These are phyloP conservation scores for Sapayoa aenigma DNA, from an alignment of 2,113 vertebrate genomes.

Conservation along the genomic window DNA sequence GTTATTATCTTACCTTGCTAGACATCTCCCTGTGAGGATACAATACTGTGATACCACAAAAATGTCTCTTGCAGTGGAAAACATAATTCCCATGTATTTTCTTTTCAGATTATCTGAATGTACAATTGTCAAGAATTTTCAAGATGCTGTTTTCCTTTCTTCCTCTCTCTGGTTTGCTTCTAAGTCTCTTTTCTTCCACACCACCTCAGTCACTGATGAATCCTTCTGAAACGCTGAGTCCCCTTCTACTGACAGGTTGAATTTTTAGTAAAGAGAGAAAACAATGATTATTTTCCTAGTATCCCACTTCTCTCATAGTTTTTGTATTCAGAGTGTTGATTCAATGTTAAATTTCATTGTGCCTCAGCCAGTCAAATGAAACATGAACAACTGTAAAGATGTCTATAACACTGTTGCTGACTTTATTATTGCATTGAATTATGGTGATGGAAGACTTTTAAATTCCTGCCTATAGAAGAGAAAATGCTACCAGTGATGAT, in stretches of 20 bases:
- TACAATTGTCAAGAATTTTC: not conserved
- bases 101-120: not conserved
- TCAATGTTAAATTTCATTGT: not conserved
- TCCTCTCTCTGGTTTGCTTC: not conserved
- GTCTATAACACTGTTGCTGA: not conserved
- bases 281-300: not conserved
- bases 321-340: not conserved
- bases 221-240: not conserved
- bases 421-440: not conserved
- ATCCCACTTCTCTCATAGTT: not conserved
- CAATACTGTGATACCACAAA: not conserved
- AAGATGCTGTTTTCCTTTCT: not conserved
- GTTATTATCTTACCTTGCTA: not conserved
- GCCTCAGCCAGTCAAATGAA: not conserved
- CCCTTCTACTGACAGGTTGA: not conserved
- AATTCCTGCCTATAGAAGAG: not conserved
- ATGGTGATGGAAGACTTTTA: not conserved
- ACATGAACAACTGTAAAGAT: not conserved
- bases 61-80: not conserved
- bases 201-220: not conserved
- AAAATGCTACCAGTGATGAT: not conserved
- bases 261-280: not conserved
- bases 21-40: not conserved
- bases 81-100: not conserved
- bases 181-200: not conserved